Percentiles rank a stretch among this genome's conserved stretches.
phyloP scores from a whole-genome alignment of 1,140 invertebrate species.

The Drosophila pandora region DNA sequence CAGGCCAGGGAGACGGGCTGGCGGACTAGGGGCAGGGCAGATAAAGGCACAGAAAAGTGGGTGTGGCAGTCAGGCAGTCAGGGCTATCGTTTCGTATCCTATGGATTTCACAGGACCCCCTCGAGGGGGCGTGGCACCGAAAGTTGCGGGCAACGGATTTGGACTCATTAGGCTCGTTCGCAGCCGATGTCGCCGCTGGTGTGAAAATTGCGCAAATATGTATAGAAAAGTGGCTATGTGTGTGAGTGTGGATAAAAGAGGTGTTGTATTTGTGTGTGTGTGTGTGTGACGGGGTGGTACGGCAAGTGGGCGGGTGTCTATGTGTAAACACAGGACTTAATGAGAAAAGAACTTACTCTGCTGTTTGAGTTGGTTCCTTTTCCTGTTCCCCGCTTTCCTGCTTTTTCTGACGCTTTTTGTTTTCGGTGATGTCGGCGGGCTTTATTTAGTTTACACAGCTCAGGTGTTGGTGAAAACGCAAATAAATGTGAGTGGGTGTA shows the following conservation, averaged over 20 bases:
- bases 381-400: conserved; percentile 9
- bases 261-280: neutral
- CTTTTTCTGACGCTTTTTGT: conserved; percentile 27
- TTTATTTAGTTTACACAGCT: conserved; percentile 47
- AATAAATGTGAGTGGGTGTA: conserved; percentile 7
- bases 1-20: neutral
- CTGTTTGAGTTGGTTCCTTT: conserved; percentile 65
- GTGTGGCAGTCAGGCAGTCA: neutral
- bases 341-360: conserved; percentile 80
- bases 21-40: neutral
- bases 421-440: conserved; percentile 42
- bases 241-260: conserved; percentile 6
- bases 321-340: conserved; percentile 71
- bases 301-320: conserved; percentile 47
- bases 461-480: conserved; percentile 9
- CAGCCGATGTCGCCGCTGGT: conserved; percentile 54
- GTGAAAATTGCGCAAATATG: conserved; percentile 69
- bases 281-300: neutral
- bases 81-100: conserved; percentile 13
- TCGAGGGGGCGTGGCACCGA: conserved; percentile 14
- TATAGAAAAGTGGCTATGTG: conserved; percentile 10
- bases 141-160: conserved; percentile 72
- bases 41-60: conserved; percentile 15
- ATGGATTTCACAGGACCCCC: neutral
- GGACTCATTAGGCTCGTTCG: conserved; percentile 71